These are phyloP conservation scores for Pseudomugil tenellus DNA, from an alignment of 2,797 vertebrate genomes.

Conservation along the genomic window DNA sequence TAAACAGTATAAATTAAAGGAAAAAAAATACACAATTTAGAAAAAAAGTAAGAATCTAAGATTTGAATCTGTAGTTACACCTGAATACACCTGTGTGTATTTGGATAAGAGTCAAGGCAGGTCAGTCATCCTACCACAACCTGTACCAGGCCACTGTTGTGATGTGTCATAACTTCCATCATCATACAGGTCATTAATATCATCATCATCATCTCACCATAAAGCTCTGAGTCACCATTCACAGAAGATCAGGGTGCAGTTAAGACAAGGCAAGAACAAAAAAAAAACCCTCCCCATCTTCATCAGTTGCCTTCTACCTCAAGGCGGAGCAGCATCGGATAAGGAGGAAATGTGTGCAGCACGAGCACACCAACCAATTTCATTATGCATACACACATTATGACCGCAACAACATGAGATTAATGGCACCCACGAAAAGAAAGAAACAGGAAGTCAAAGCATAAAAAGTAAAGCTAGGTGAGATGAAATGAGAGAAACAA, in stretches of 20 bases:
- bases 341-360: constrained; percentile 35
- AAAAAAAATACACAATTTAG: constrained; percentile 63
- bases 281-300: constrained; percentile 59
- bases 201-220: constrained; percentile 23
- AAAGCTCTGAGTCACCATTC: constrained; percentile 42
- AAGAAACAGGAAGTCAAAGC: constrained; percentile 50
- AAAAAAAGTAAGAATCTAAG: constrained; percentile 41
- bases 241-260: constrained; percentile 64
- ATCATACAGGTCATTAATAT: constrained; percentile 19
- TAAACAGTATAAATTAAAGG: constrained; percentile 76
- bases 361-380: constrained; percentile 39
- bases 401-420: constrained; percentile 54
- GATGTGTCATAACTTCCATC: constrained; percentile 36
- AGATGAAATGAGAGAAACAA: constrained; percentile 26
- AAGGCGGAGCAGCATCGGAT: constrained; percentile 48
- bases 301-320: constrained; percentile 67
- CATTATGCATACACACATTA: constrained; percentile 42
- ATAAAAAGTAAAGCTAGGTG: constrained; percentile 55
- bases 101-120: constrained; percentile 54
- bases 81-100: constrained; percentile 62
- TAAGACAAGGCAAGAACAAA: constrained; percentile 75
- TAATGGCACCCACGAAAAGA: constrained; percentile 72
- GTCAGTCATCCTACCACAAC: constrained; percentile 47
- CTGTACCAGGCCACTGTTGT: constrained; percentile 49
- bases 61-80: constrained; percentile 60